Base-by-base conservation (phyloP, 2,797 vertebrate species). In the Spheniscus humboldti region DNA sequence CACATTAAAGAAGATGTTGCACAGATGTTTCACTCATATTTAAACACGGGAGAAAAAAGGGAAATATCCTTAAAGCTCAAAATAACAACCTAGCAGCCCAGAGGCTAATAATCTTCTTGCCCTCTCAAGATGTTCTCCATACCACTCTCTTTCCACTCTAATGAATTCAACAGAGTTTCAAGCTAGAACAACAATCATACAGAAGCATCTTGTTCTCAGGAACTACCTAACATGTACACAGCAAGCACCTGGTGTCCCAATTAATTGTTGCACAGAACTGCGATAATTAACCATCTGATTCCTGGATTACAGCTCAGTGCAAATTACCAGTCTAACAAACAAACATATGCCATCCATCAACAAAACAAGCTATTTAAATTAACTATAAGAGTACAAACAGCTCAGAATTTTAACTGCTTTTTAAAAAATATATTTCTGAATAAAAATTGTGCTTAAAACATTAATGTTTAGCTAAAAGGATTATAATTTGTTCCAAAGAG, bases 281-380 rank as follows among this genome's bases (percentile, higher is more conserved):
- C 76, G 90, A 27, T 66, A 84, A 77, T 92, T 90, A 92, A 90
- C 89, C 55, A 41, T 27, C 73, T 90, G 63, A 81, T 77, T 94
- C 39, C 74, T 67, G 79, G 50, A 48, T 90, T 75, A 52, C 18
- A 55, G 33, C 22, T 88, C 60, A 55, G 37, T 72, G 82, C 24
- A 31, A 43, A 59, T 73, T 68, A 64, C 25, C 72, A 73, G 25
- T 76, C 57, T 69, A 64, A 80, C 28, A 94, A 92, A 84, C 17
- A 53, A 64, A 45, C 53, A 48, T 22, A 66, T 52, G 48, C n/a
- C 75, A 81, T 66, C 53, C 50, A 33, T 83, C 67, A 91, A 37
- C 17, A 43, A 86, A 86, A 92, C 33, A 57, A 76, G 33, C 16
- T 56, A 50, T 47, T 86, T 67, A 84, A 94, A 78, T 62, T 84